A percentile compares a stretch with the other conserved stretches of the same genome.
Evolutionary conservation across 2,113 vertebrate species (phyloP).

Genomic region (Oceanites oceanicus): DNA sequence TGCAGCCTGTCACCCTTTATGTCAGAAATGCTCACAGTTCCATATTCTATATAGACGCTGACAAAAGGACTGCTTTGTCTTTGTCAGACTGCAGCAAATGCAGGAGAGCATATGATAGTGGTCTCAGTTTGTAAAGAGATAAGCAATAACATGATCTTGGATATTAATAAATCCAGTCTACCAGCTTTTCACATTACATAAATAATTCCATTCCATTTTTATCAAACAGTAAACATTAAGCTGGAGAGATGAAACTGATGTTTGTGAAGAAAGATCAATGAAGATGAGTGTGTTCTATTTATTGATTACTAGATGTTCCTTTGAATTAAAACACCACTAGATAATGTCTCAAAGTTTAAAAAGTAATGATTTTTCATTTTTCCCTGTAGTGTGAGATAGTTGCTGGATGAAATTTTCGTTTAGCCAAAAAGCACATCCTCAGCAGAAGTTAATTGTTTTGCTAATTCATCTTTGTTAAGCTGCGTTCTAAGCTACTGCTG

Average conservation of each 20-base stretch:
- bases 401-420: background rate
- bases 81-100: background rate
- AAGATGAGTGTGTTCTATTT: background rate
- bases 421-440: background rate
- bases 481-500: background rate
- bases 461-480: background rate
- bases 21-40: background rate
- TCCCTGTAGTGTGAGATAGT: background rate
- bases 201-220: background rate
- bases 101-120: background rate
- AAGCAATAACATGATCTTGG: background rate
- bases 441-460: background rate
- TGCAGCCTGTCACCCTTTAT: background rate
- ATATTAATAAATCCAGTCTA: background rate
- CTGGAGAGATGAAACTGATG: background rate
- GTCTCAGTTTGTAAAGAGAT: background rate
- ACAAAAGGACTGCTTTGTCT: background rate
- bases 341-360: background rate
- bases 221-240: background rate
- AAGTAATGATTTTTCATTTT: background rate
- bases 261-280: background rate
- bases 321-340: background rate
- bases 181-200: background rate
- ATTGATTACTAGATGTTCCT: background rate
- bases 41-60: background rate